Evolutionary conservation across 2,888 invertebrate genomes (phyloP), one percentile per base, ranked within the genome.

Genomic region (Agonopterix arenella): DNA sequence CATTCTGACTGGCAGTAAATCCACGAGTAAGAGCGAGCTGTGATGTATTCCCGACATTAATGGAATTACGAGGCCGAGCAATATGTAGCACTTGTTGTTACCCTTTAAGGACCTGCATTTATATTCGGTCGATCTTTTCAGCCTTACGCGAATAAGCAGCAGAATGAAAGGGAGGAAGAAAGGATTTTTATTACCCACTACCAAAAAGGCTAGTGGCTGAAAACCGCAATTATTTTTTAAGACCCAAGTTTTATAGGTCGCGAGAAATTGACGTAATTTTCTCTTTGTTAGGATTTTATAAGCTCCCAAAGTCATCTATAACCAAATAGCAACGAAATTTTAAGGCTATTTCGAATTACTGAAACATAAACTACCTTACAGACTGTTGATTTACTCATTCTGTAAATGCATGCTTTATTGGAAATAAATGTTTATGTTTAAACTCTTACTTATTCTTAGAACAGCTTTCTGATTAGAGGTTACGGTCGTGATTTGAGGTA

Each of bases 1-100:
- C 78, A 77, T 52, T 77, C 75, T 71, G 69, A 68, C 58, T 61
- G 64, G 69, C 62, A 70, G 76, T 80, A 80, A 78, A 80, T 80
- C 74, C 70, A 70, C 54, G 57, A 66, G 64, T 71, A 70, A 54
- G 57, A 66, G 64, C 59, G 60, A 55, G 61, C 61, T 64, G 63
- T 82, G 82, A 82, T 80, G 77, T 80, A 82, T 81, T 70, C 70
- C 57, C 64, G 64, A 75, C 79, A 76, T 79, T 81, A 82, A 80
- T 75, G 75, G 80, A 77, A 80, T 81, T 80, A 80, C 76, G 70
- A 70, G 65, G 73, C 64, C 62, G 60, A 61, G 63, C 70, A 65
- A 72, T 76, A 71, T 69, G 70, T 70, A 68, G 68, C 65, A 73
- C 70, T 73, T 72, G 70, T 73, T 60, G 61, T 59, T 52, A 52